Evolutionary conservation across 2,888 invertebrate species (phyloP).

Genomic region (Merodon equestris): DNA sequence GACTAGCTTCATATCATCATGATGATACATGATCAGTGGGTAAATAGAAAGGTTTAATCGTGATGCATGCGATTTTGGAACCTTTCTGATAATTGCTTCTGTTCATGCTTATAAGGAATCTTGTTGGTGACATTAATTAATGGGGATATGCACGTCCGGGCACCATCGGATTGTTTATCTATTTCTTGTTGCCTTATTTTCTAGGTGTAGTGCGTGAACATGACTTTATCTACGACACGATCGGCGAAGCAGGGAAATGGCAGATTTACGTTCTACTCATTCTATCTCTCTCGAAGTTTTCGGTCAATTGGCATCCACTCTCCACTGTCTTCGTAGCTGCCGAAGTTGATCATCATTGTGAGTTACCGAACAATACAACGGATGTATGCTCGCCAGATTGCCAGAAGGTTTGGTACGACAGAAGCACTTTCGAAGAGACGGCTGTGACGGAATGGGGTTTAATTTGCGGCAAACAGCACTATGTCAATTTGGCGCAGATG

Average conservation of each 20-base stretch:
- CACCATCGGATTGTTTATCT: no score
- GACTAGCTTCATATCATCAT: no score
- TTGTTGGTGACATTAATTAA: no score
- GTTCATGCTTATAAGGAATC: no score
- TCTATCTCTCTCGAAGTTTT: conserved; percentile 85
- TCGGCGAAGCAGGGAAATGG: conserved; percentile 87
- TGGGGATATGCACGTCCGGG: no score
- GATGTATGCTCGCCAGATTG: conserved; percentile 80
- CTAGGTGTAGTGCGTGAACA: no score
- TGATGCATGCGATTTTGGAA: no score
- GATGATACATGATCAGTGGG: no score
- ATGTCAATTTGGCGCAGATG: conserved; percentile 86
- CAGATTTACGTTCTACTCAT: conserved; percentile 84
- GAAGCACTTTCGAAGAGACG: conserved; percentile 83
- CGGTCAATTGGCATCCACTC: conserved; percentile 88
- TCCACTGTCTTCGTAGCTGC: conserved; percentile 87
- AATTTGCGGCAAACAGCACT: conserved; percentile 83
- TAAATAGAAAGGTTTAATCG: no score
- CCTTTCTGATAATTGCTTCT: no score
- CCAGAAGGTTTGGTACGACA: conserved; percentile 82
- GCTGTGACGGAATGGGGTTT: conserved; percentile 87
- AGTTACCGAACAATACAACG: conserved; percentile 71
- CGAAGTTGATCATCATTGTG: conserved; percentile 81
- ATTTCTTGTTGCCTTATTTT: no score
- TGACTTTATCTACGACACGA: conserved; percentile 83